Percentiles rank a stretch among this genome's conserved stretches.
Conservation (phyloP, 92 coral and sea anemone species). For the Epizoanthus illoricatus region DNA sequence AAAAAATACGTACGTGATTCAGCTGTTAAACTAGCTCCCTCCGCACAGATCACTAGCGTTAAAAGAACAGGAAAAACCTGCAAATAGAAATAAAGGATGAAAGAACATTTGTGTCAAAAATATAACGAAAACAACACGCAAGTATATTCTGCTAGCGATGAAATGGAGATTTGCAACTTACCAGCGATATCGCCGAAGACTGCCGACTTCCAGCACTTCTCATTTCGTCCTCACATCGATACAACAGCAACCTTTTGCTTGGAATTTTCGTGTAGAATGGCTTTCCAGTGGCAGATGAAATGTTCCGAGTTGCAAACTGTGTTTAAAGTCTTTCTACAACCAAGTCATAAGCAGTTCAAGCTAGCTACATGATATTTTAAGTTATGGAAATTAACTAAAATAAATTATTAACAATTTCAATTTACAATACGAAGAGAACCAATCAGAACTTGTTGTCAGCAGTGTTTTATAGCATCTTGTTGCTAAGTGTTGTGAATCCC, state of each 20-base stretch:
- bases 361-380: conserved; percentile 1
- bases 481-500: conserved; percentile 19
- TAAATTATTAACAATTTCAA: conserved; percentile 42
- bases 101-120: background rate
- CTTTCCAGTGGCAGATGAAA: background rate
- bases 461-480: conserved; percentile 15
- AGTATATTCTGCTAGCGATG: background rate
- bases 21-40: background rate
- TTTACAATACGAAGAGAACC: conserved; percentile 3
- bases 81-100: conserved; percentile 1
- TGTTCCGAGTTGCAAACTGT: background rate
- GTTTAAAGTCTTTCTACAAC: conserved; percentile 4
- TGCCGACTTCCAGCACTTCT: background rate
- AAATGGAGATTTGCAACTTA: conserved; percentile 7
- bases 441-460: conserved; percentile 8
- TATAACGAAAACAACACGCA: background rate
- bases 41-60: conserved; percentile 9
- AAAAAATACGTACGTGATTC: conserved; percentile 26
- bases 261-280: background rate
- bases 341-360: conserved; percentile 8
- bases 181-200: conserved; percentile 11
- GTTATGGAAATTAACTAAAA: conserved; percentile 36
- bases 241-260: conserved; percentile 26
- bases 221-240: conserved; percentile 32
- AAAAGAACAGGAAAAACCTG: conserved; percentile 23